These are phyloP conservation scores for Upupa epops DNA, from an alignment of 2,113 vertebrate species.

Conservation along the genomic window DNA sequence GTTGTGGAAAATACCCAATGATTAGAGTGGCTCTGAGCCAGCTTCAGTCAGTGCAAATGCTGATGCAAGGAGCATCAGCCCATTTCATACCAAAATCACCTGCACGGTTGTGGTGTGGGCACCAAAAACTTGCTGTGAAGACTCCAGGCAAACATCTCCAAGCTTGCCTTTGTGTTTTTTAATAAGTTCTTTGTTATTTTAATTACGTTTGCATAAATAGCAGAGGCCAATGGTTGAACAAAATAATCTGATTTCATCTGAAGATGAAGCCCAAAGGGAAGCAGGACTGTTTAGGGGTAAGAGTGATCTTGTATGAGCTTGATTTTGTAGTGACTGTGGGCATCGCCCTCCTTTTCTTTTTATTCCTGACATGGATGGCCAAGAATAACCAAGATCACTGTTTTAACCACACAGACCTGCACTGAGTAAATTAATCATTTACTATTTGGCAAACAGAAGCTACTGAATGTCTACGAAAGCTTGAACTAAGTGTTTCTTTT, in stretches of 20 bases:
- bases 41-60: not conserved
- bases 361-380: not conserved
- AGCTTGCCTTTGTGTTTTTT: not conserved
- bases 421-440: not conserved
- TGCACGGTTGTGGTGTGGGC: not conserved
- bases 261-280: not conserved
- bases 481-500: not conserved
- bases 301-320: not conserved
- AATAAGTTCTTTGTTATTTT: not conserved
- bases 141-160: not conserved
- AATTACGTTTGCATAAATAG: not conserved
- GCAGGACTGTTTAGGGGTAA: not conserved
- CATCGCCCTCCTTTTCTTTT: not conserved
- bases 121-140: not conserved
- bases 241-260: not conserved
- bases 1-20: not conserved
- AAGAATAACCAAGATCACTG: not conserved
- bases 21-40: not conserved
- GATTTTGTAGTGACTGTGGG: not conserved
- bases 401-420: not conserved
- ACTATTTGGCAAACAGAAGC: conserved; percentile 19
- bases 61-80: not conserved
- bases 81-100: not conserved
- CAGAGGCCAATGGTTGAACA: not conserved
- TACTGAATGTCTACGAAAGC: not conserved